Percentiles rank a stretch among this genome's conserved stretches.
Evolutionary conservation across 2,113 vertebrate species (phyloP).

Genomic region (Patagioenas fasciata): DNA sequence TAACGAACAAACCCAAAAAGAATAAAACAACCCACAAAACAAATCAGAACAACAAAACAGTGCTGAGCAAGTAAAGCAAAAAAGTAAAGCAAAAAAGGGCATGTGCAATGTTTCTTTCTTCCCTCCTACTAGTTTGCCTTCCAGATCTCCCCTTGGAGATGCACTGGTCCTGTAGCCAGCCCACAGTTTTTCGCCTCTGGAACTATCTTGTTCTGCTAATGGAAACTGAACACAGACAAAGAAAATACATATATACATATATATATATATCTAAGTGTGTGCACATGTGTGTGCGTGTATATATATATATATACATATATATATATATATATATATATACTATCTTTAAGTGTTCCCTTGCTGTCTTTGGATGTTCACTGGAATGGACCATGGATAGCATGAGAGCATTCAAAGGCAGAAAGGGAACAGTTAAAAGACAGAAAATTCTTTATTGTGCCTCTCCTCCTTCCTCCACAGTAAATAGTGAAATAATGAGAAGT

Average conservation of each 20-base stretch:
- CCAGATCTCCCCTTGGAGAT: neutral
- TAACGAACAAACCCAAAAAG: neutral
- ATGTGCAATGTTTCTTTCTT: neutral
- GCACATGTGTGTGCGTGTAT: neutral
- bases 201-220: neutral
- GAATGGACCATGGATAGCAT: neutral
- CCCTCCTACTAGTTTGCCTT: neutral
- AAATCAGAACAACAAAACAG: neutral
- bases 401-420: neutral
- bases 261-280: fast-evolving
- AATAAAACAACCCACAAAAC: too few relatives aligned
- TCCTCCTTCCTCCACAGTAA: neutral
- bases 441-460: neutral
- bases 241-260: neutral
- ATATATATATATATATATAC: too few relatives aligned
- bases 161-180: neutral
- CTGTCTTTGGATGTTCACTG: neutral
- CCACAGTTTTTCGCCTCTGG: neutral
- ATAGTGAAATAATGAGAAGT: neutral
- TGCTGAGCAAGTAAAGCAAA: neutral
- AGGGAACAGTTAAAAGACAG: neutral
- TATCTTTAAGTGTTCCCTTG: neutral
- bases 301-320: too few relatives aligned
- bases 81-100: neutral
- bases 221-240: neutral